Evolutionary conservation across 2,888 invertebrate species (phyloP).

Genomic region (Conchocele bisecta): DNA sequence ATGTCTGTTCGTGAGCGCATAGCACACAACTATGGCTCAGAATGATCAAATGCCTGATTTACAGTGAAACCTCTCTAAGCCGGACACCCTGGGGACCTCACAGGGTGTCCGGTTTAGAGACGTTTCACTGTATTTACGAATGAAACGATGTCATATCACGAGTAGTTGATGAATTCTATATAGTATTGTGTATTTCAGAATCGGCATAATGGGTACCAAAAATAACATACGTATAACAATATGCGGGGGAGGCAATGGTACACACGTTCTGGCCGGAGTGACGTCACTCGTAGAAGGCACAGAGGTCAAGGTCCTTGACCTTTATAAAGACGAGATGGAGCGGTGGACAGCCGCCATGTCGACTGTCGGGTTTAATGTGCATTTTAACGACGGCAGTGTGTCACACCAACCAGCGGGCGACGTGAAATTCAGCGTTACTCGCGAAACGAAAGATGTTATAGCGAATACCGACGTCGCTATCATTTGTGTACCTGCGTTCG

Average conservation of each 20-base stretch:
- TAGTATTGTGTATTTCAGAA: too few relatives aligned
- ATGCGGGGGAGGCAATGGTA: conserved; percentile 73
- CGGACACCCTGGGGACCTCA: too few relatives aligned
- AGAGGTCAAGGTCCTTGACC: conserved; percentile 59
- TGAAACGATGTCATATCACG: too few relatives aligned
- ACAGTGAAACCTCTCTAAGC: too few relatives aligned
- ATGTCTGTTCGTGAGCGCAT: too few relatives aligned
- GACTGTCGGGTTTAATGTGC: conserved; percentile 48
- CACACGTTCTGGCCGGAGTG: conserved; percentile 65
- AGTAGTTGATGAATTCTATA: too few relatives aligned
- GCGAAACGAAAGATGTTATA: conserved; percentile 1
- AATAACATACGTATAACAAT: conserved; percentile 40
- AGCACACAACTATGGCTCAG: too few relatives aligned
- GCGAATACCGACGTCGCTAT: conserved; percentile 46
- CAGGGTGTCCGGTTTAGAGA: too few relatives aligned
- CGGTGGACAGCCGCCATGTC: conserved; percentile 53
- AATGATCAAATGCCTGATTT: too few relatives aligned
- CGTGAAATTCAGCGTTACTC: conserved; percentile 36
- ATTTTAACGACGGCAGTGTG: conserved; percentile 28
- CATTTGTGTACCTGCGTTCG: conserved; percentile 68
- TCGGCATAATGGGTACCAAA: too few relatives aligned
- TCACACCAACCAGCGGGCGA: conserved; percentile 8
- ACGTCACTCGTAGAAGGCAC: conserved; percentile 56
- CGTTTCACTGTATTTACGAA: too few relatives aligned
- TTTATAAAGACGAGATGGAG: conserved; percentile 67